phyloP scores from a whole-genome alignment of 1,140 invertebrate species.

The Rhopalosiphum maidis region DNA sequence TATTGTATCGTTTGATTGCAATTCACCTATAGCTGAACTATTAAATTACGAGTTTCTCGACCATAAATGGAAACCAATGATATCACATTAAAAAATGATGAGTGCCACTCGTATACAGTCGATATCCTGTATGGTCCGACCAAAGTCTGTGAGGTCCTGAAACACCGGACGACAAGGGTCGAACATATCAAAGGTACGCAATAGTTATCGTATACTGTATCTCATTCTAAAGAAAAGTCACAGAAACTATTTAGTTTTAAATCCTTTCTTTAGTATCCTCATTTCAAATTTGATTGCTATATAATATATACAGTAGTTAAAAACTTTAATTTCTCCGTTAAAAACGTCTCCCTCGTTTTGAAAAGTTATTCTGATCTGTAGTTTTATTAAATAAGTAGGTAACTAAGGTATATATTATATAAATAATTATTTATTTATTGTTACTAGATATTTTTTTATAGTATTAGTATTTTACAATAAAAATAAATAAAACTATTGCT shows the following conservation, averaged over 20 bases:
- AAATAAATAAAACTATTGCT: no score
- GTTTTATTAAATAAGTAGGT: background rate
- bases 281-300: background rate
- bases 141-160: background rate
- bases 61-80: background rate
- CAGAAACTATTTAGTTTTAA: background rate
- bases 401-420: no score
- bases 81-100: no score
- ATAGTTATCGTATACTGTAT: no score
- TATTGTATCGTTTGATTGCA: background rate
- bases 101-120: background rate
- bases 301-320: background rate
- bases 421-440: background rate
- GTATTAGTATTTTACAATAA: no score
- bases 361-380: background rate
- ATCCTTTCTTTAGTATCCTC: background rate
- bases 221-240: background rate
- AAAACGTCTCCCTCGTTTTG: background rate
- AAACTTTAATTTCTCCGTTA: background rate
- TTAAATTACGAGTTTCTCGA: background rate
- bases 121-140: conserved; percentile 8
- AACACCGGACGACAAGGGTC: background rate
- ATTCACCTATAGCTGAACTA: background rate
- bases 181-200: background rate
- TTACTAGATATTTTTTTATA: no score